A percentile compares a stretch with the other conserved stretches of the same genome.
Evolutionary conservation across 2,888 invertebrate species (phyloP).

Genomic region (Drosophila putrida): DNA sequence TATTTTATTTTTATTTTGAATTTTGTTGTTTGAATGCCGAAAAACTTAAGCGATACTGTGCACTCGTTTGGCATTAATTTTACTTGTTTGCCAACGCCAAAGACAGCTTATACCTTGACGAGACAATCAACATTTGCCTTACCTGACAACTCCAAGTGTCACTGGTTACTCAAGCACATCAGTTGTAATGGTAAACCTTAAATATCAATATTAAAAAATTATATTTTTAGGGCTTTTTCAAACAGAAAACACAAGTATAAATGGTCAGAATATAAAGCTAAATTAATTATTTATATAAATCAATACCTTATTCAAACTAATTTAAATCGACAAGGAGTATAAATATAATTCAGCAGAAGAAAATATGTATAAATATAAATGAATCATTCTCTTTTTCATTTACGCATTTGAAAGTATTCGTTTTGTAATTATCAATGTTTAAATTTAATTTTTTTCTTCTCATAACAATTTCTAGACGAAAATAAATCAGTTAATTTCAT

Average conservation of each 20-base stretch:
- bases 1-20: background rate
- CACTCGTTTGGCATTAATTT: conserved; percentile 60
- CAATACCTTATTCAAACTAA: no score
- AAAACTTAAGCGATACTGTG: conserved; percentile 41
- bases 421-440: no score
- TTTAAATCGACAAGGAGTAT: no score
- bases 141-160: conserved; percentile 8
- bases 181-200: background rate
- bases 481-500: background rate
- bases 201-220: background rate
- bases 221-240: background rate
- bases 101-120: conserved; percentile 22
- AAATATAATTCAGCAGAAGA: no score
- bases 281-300: no score
- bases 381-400: no score
- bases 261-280: no score
- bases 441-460: no score
- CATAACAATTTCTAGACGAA: background rate
- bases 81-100: conserved; percentile 59
- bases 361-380: no score
- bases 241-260: no score
- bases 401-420: no score
- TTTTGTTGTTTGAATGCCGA: conserved; percentile 19
- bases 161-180: background rate
- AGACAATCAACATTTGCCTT: conserved; percentile 37